phyloP scores from a whole-genome alignment of 2,888 invertebrate species.

The Lacanobia wlatinum region DNA sequence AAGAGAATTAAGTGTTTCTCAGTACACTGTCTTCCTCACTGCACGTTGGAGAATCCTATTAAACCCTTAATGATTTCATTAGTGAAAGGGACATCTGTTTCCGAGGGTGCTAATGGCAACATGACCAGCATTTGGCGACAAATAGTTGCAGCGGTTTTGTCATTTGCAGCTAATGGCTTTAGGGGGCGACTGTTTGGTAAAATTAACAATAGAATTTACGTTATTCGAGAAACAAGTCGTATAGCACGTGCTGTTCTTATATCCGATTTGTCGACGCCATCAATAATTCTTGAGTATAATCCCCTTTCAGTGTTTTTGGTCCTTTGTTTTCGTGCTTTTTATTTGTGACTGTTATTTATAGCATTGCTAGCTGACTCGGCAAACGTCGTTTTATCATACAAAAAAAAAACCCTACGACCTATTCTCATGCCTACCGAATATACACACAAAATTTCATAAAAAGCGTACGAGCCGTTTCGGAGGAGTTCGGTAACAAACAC shows the following conservation, averaged over 20 bases:
- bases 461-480: too few relatives aligned
- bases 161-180: slow-evolving; percentile 48
- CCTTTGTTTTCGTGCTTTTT: background rate
- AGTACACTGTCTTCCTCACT: background rate
- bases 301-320: background rate
- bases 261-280: background rate
- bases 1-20: background rate
- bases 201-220: slow-evolving; percentile 22
- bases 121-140: slow-evolving; percentile 37
- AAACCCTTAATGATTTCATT: slow-evolving; percentile 41
- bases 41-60: slow-evolving; percentile 1
- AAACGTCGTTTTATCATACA: too few relatives aligned
- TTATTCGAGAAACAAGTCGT: background rate
- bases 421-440: too few relatives aligned
- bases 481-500: too few relatives aligned
- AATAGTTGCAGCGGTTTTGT: slow-evolving; percentile 36
- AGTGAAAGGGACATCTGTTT: slow-evolving; percentile 47
- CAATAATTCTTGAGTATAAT: background rate
- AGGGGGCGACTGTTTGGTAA: slow-evolving; percentile 35
- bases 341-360: background rate
- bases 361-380: too few relatives aligned
- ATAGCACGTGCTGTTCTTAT: background rate
- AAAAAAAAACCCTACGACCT: too few relatives aligned
- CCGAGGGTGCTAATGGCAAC: slow-evolving; percentile 29
- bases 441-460: too few relatives aligned